These are phyloP conservation scores for Drosophila kepulauana DNA, from an alignment of 1,140 invertebrate genomes.

Conservation along the genomic window DNA sequence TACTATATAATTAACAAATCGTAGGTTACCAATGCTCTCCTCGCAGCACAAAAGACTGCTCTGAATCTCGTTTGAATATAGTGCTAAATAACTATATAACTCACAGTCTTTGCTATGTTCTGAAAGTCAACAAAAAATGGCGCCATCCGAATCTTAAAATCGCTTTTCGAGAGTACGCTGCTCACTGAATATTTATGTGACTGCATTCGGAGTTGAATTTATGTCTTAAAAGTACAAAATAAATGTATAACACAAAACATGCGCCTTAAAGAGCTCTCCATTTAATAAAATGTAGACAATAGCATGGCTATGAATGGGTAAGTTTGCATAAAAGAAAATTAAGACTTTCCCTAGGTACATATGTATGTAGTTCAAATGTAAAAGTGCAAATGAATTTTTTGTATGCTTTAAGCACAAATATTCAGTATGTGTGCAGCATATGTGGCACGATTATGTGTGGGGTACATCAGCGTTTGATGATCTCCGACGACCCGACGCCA, in stretches of 20 bases:
- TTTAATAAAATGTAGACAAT: slow-evolving; percentile 24
- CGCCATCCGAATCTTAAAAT: slow-evolving; percentile 36
- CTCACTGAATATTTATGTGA: slow-evolving; percentile 73
- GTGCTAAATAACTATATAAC: no score
- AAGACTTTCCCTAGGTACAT: slow-evolving; percentile 56
- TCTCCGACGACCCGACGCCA: slow-evolving; percentile 50
- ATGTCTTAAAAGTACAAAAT: slow-evolving; percentile 81
- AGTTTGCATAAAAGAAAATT: slow-evolving; percentile 70
- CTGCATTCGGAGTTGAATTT: slow-evolving; percentile 69
- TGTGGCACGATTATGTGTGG: slow-evolving; percentile 13
- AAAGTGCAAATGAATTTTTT: slow-evolving; percentile 24
- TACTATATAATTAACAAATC: no score
- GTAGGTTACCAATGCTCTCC: no score
- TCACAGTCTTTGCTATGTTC: no score
- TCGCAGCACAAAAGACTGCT: no score
- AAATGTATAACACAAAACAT: slow-evolving; percentile 83
- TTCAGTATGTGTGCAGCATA: slow-evolving; percentile 47
- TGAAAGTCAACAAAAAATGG: slow-evolving; percentile 15
- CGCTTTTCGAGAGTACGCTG: slow-evolving; percentile 22
- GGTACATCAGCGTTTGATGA: slow-evolving; percentile 65
- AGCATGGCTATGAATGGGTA: slow-evolving; percentile 67
- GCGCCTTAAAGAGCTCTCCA: slow-evolving; percentile 50
- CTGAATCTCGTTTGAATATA: no score
- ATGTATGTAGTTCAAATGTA: slow-evolving; percentile 23
- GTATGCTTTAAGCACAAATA: slow-evolving; percentile 35